Conservation (phyloP, 1,140 invertebrate genomes). For the Carposina sasakii region DNA sequence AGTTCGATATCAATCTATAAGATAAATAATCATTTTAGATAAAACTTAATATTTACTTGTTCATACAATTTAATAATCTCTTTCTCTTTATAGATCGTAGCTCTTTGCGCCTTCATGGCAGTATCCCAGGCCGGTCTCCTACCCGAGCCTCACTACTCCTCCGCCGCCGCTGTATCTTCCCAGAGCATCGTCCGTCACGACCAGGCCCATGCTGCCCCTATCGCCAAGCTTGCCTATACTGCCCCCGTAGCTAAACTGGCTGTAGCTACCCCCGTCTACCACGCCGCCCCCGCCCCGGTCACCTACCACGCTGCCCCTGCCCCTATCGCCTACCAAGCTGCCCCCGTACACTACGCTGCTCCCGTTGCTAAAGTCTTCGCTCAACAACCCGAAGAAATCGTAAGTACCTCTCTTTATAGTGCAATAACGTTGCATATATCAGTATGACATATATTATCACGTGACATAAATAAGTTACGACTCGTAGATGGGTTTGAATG, state of each 20-base stretch:
- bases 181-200: constrained; percentile 40
- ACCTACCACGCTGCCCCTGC: constrained; percentile 44
- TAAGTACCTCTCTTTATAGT: neutral
- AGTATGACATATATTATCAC: neutral
- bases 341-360: constrained; percentile 31
- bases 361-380: neutral
- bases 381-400: neutral
- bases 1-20: neutral
- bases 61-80: too few relatives aligned
- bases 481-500: too few relatives aligned
- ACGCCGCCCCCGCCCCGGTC: constrained; percentile 28
- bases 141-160: constrained; percentile 35
- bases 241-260: constrained; percentile 41
- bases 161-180: constrained; percentile 32
- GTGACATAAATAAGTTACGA: constrained; percentile 2
- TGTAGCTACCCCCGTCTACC: constrained; percentile 42
- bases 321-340: constrained; percentile 37
- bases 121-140: constrained; percentile 43
- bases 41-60: neutral
- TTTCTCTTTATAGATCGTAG: constrained; percentile 35
- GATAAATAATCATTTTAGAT: neutral
- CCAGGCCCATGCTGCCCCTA: constrained; percentile 26
- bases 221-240: constrained; percentile 22
- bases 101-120: constrained; percentile 44
- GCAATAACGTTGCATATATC: neutral